These are phyloP conservation scores for Tapirus indicus DNA, from an alignment of 2,797 vertebrate genomes.

Conservation along the genomic window DNA sequence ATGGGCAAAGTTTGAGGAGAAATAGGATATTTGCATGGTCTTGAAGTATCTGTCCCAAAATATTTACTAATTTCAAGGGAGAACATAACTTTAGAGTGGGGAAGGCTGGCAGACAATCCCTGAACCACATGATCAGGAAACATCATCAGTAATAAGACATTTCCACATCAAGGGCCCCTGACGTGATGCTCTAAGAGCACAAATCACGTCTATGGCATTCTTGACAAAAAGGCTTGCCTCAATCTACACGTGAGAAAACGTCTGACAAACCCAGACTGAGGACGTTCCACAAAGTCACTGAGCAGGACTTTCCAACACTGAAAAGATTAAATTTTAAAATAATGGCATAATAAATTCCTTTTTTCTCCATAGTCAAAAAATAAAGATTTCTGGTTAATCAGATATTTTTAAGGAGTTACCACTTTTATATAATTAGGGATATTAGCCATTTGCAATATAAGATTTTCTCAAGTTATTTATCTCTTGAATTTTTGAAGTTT, in stretches of 20 bases:
- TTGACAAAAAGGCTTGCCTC: not conserved
- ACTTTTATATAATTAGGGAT: not conserved
- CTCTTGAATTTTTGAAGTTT: not conserved
- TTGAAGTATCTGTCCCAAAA: not conserved
- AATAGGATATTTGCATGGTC: not conserved
- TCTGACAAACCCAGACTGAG: not conserved
- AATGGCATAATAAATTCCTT: not conserved
- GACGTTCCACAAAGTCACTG: not conserved
- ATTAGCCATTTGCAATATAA: not conserved
- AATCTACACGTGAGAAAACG: not conserved
- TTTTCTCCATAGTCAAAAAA: not conserved
- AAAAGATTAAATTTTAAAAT: conserved; percentile 6
- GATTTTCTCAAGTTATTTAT: not conserved
- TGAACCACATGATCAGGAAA: not conserved
- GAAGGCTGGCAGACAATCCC: not conserved
- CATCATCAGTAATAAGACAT: not conserved
- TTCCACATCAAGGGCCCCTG: not conserved
- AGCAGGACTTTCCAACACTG: not conserved
- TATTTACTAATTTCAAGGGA: not conserved
- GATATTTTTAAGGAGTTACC: not conserved
- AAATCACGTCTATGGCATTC: not conserved
- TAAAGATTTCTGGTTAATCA: not conserved
- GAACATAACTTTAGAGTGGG: not conserved
- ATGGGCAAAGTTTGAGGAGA: not conserved
- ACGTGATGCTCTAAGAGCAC: not conserved